phyloP scores from a whole-genome alignment of 2,113 vertebrate species.

The Pteruthius melanotis region DNA sequence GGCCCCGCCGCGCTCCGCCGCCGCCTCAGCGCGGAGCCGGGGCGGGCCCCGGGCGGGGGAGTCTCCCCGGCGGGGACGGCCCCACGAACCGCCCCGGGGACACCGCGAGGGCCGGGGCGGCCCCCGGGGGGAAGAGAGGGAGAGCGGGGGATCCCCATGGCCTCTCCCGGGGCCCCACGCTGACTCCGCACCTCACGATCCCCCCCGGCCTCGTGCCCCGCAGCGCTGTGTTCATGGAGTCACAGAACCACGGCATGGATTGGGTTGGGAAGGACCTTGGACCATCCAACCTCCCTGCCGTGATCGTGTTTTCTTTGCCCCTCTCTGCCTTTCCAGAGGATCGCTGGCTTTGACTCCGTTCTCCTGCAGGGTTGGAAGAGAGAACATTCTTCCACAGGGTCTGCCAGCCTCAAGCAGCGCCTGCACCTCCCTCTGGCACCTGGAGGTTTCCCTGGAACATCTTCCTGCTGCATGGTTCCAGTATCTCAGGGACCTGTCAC shows the following conservation, averaged over 20 bases:
- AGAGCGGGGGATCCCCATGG: not conserved
- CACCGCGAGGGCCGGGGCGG: not conserved
- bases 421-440: not conserved
- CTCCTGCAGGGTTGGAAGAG: not conserved
- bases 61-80: not conserved
- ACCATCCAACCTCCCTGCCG: fast-evolving
- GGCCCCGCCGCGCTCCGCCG: not conserved
- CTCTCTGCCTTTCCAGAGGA: too few species aligned
- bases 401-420: not conserved
- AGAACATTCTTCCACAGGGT: fast-evolving
- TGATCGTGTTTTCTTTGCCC: fast-evolving
- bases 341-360: fast-evolving
- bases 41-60: not conserved
- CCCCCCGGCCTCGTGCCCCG: not conserved
- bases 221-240: not conserved
- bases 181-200: not conserved
- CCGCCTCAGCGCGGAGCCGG: not conserved
- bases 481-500: not conserved
- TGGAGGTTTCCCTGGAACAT: not conserved
- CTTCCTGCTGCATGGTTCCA: fast-evolving
- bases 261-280: not conserved
- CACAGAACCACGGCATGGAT: not conserved
- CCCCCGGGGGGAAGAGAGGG: not conserved
- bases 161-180: fast-evolving
- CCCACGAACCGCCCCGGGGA: not conserved